Percentiles rank a stretch among this genome's conserved stretches.
phyloP scores from a whole-genome alignment of 2,888 invertebrate genomes.

The Loripinus fragilis region DNA sequence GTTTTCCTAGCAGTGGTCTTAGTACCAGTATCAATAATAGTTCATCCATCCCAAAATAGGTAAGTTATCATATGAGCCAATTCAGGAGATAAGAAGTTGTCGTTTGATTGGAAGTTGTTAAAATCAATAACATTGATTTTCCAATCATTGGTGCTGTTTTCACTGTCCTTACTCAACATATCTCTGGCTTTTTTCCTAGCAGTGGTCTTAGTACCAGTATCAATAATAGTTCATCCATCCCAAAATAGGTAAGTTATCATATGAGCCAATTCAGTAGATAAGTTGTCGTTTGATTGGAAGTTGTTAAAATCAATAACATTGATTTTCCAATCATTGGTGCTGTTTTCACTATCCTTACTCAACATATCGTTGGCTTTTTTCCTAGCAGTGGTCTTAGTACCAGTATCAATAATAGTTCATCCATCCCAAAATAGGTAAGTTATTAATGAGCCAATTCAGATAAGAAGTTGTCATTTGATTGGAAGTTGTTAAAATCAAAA shows the following conservation, averaged over 20 bases:
- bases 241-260: slow-evolving; percentile 71
- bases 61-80: too few relatives aligned
- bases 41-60: slow-evolving; percentile 73
- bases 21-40: slow-evolving; percentile 87
- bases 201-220: slow-evolving; percentile 89
- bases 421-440: slow-evolving; percentile 74
- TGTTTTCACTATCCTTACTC: slow-evolving; percentile 93
- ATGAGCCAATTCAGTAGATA: too few relatives aligned
- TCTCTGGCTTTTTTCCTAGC: slow-evolving; percentile 92
- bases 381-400: slow-evolving; percentile 89
- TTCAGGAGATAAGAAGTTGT: slow-evolving; percentile 63
- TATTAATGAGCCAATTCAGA: too few relatives aligned
- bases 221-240: slow-evolving; percentile 74
- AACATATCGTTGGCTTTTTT: slow-evolving; percentile 94
- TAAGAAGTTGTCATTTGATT: slow-evolving; percentile 71
- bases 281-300: slow-evolving; percentile 76
- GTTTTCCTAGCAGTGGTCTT: slow-evolving; percentile 89
- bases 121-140: slow-evolving; percentile 89
- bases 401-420: slow-evolving; percentile 84
- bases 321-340: slow-evolving; percentile 90
- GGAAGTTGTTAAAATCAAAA: slow-evolving; percentile 86
- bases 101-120: slow-evolving; percentile 79
- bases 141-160: slow-evolving; percentile 90
- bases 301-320: slow-evolving; percentile 87
- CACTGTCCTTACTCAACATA: slow-evolving; percentile 95